Base-by-base conservation (phyloP, 2,113 vertebrate genomes). In the Callocephalon fimbriatum region DNA sequence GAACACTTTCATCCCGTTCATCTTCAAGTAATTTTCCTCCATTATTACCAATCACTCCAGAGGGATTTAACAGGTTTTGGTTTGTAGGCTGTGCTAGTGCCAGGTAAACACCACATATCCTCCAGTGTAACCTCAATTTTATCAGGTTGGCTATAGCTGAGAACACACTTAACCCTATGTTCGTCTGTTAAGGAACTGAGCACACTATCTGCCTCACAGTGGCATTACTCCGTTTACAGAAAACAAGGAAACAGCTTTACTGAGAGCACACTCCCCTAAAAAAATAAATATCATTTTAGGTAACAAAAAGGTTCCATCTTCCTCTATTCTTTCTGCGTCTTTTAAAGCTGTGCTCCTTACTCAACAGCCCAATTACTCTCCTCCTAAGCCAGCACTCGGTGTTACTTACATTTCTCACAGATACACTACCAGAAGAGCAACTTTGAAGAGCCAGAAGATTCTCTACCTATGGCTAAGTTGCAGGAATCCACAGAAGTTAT, bases 111-210 rank as follows among this genome's bases (percentile, higher is more conserved):
- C 15, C 48, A 53, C 27, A 54, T 12, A 53, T 10, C 11, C 12
- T 84, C 10, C 10, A 44, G 25, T 1, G 0, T 18, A 86, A 79
- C 13, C 10, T 54, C 29, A 19, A 0, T 14, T 63, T 76, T n/a
- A 70, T 7, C 29, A 66, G 59, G 21, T 2, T 51, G 13, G 8
- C 42, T 63, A 23, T 22, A 65, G 19, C 0, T 48, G n/a, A 67
- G 38, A n/a, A 32, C 68, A 29, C 16, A 45, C 37, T 48, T 71
- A 3, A 67, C 21, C 51, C 40, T 45, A 8, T 9, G 31, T 17
- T 75, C 66, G 40, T n/a, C n/a, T 78, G n/a, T 44, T 79, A 59
- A 31, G 40, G 35, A 83, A 44, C 20, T 0, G 20, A 32, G 48
- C 19, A 18, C 47, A 68, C 16, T 22, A 70, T 61, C 40, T 73